These are phyloP conservation scores for Platyrinchus mystaceus DNA, from an alignment of 2,797 vertebrate genomes.

Conservation along the genomic window DNA sequence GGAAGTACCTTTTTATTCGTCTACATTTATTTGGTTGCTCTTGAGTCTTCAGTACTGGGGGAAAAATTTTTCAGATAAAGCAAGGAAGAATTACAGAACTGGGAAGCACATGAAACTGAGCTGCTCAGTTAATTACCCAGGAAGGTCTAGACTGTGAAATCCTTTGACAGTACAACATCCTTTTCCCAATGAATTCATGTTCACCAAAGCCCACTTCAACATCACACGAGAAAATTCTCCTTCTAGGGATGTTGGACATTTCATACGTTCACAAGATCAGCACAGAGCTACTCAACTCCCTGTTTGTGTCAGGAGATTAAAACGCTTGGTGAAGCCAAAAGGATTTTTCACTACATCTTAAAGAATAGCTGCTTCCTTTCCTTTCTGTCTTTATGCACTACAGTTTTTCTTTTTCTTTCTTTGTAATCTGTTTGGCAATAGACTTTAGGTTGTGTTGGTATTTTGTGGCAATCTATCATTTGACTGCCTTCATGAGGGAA, in stretches of 20 bases:
- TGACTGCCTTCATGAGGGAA: not conserved
- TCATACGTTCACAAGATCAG: not conserved
- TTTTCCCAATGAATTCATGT: slow-evolving; percentile 55
- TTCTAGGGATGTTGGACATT: slow-evolving; percentile 18
- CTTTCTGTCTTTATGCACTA: not conserved
- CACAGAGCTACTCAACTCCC: not conserved
- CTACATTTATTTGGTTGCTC: not conserved
- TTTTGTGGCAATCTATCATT: not conserved
- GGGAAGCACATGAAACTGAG: not conserved
- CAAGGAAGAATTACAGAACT: not conserved
- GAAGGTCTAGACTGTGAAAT: slow-evolving; percentile 24
- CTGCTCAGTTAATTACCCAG: slow-evolving; percentile 30
- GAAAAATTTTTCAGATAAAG: not conserved
- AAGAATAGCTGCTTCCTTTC: not conserved
- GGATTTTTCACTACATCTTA: not conserved
- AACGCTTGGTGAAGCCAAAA: not conserved
- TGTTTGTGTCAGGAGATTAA: slow-evolving; percentile 16
- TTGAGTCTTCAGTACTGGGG: not conserved
- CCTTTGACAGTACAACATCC: slow-evolving; percentile 31
- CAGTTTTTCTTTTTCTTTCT: not conserved
- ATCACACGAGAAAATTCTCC: slow-evolving; percentile 1
- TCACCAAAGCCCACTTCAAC: slow-evolving; percentile 7
- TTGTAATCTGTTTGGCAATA: not conserved
- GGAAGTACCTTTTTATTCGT: not conserved
- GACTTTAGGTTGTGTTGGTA: not conserved